Base-by-base conservation (phyloP, 2,113 vertebrate genomes). In the Cercocebus atys region DNA sequence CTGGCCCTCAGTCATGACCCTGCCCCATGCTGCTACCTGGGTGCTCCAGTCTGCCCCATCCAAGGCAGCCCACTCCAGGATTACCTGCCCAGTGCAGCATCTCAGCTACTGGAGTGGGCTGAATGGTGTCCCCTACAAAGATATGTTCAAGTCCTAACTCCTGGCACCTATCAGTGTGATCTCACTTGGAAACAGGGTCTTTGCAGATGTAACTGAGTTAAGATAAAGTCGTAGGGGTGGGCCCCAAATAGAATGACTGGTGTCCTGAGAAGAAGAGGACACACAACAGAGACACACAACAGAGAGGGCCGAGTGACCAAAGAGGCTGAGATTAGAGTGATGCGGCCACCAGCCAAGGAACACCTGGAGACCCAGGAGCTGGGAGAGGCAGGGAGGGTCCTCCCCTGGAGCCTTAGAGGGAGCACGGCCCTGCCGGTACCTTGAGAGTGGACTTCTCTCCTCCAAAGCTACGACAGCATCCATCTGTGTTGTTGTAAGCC, bases 351-450 rank as follows among this genome's bases (percentile, higher is more conserved):
- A 30, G n/a, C n/a, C n/a, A 1, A 55, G 82, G 72, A 20, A 30
- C 0, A 0, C 17, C 14, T 0, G 32, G 47, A 22, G 47, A 22
- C 64, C 81, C 43, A 8, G 72, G 3, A 25, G 17, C 82, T 16
- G 25, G 27, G 23, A 43, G 64, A 57, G 38, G 45, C 35, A 32
- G 55, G 55, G 35, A 40, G 4, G 14, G 8, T 0, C 2, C 50
- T 47, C n/a, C 2, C 12, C 47, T 16, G 5, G 25, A 32, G 35
- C 27, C 73, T 25, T 1, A 11, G 66, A 20, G 17, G 72, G 25
- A 59, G 12, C 10, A 0, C 0, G 5, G 4, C 25, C 72, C 55
- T 11, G 5, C 61, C 0, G 14, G 27, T 13, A 7, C 38, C 52
- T 25, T 13, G 92, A 22, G 13, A 23, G 8, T 22, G 18, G 72